These are phyloP conservation scores for Carpatolechia fugitivella DNA, from an alignment of 2,888 invertebrate genomes.

Conservation along the genomic window DNA sequence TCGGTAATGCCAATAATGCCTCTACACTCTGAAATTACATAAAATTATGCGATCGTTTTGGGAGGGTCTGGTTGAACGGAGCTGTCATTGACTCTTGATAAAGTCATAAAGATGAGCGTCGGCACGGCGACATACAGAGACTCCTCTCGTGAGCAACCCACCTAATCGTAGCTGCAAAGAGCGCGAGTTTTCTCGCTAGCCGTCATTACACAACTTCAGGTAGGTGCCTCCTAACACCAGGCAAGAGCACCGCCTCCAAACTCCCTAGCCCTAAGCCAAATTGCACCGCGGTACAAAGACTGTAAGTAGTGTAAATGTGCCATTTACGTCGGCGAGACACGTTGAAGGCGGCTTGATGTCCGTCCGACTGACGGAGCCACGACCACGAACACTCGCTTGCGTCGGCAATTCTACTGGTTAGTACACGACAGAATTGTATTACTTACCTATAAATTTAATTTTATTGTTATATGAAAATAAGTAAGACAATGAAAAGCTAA, in stretches of 20 bases:
- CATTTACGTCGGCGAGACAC: slow-evolving; percentile 35
- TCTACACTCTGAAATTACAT: slow-evolving; percentile 46
- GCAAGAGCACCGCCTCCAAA: background rate
- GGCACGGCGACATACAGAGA: slow-evolving; percentile 22
- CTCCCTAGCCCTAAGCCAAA: slow-evolving; percentile 1
- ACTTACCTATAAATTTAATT: too few relatives aligned
- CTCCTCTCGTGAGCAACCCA: too few relatives aligned
- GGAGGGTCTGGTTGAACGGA: slow-evolving; percentile 38
- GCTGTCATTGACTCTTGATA: slow-evolving; percentile 42
- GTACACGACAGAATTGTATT: too few relatives aligned
- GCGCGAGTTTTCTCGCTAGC: slow-evolving; percentile 11
- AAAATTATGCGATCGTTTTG: slow-evolving; percentile 31
- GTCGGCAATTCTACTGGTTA: too few relatives aligned
- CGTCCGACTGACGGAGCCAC: slow-evolving; percentile 12
- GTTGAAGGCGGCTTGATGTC: slow-evolving; percentile 30
- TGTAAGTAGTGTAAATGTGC: slow-evolving; percentile 31
- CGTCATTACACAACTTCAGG: slow-evolving; percentile 20
- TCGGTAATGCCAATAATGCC: slow-evolving; percentile 38
- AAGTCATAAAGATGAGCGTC: slow-evolving; percentile 45
- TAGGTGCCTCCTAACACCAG: background rate
- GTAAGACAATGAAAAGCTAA: too few relatives aligned
- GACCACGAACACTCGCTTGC: background rate
- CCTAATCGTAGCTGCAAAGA: too few relatives aligned
- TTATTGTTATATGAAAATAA: too few relatives aligned
- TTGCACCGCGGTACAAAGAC: background rate